Conservation (phyloP, 1,140 invertebrate genomes). For the Macrobrachium rosenbergii region DNA sequence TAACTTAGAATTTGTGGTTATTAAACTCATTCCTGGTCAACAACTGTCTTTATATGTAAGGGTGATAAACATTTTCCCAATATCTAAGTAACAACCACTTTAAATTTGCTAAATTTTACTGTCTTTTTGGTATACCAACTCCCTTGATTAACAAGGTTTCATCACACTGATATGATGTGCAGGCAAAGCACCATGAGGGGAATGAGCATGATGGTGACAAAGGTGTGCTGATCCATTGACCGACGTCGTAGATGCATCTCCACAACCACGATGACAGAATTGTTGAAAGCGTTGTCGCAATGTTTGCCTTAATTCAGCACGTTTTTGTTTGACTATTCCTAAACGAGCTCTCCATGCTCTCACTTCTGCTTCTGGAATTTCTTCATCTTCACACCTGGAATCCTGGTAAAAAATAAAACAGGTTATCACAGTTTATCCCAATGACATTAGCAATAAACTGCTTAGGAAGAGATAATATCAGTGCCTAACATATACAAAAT, state of each 20-base stretch:
- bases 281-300: slow-evolving; percentile 85
- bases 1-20: too few relatives aligned
- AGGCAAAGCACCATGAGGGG: slow-evolving; percentile 32
- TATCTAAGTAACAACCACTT: too few relatives aligned
- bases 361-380: slow-evolving; percentile 89
- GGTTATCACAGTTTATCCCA: not conserved
- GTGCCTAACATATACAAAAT: too few relatives aligned
- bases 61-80: too few relatives aligned
- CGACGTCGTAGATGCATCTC: slow-evolving; percentile 5
- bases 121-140: too few relatives aligned
- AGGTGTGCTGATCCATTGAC: slow-evolving; percentile 6
- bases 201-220: slow-evolving; percentile 36
- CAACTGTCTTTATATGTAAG: too few relatives aligned
- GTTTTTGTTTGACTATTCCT: slow-evolving; percentile 81
- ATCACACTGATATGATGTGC: slow-evolving; percentile 22
- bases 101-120: too few relatives aligned
- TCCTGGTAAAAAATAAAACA: slow-evolving; percentile 71
- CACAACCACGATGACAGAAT: slow-evolving; percentile 73
- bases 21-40: too few relatives aligned
- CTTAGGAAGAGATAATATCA: not conserved
- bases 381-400: slow-evolving; percentile 80
- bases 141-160: slow-evolving; percentile 18
- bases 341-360: slow-evolving; percentile 83
- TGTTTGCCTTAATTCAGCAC: slow-evolving; percentile 84
- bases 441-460: not conserved